These are phyloP conservation scores for Calyptommatus sinebrachiatus DNA, from an alignment of 2,113 vertebrate species.

Conservation along the genomic window DNA sequence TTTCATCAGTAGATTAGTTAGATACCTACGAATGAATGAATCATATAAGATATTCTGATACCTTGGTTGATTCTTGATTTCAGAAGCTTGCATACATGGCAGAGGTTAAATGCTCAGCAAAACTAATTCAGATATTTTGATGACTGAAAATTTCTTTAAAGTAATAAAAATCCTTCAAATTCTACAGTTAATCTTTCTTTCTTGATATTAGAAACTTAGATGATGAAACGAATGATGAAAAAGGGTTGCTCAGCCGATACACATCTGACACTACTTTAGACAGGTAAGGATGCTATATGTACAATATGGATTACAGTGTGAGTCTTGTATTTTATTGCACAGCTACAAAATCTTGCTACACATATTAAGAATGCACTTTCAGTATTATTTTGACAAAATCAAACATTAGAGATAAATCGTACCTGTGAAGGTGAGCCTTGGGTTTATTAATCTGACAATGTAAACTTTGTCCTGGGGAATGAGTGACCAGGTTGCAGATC, in stretches of 20 bases:
- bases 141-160: not conserved
- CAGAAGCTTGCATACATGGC: not conserved
- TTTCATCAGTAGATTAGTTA: not conserved
- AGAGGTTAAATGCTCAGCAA: not conserved
- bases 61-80: not conserved
- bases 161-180: not conserved
- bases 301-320: not conserved
- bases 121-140: not conserved
- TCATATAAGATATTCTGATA: not conserved
- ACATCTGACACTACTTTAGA: constrained; percentile 74
- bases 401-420: too few relatives aligned
- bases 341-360: not conserved
- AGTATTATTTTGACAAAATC: not conserved
- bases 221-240: constrained; percentile 64
- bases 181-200: constrained; percentile 36
- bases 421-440: too few relatives aligned
- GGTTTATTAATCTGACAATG: too few relatives aligned
- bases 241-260: constrained; percentile 65
- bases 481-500: too few relatives aligned
- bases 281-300: constrained; percentile 57
- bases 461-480: not conserved
- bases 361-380: not conserved
- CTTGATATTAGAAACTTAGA: constrained; percentile 47
- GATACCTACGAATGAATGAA: not conserved
- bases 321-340: not conserved